phyloP scores from a whole-genome alignment of 2,888 invertebrate species.

The Euzophera pinguis region DNA sequence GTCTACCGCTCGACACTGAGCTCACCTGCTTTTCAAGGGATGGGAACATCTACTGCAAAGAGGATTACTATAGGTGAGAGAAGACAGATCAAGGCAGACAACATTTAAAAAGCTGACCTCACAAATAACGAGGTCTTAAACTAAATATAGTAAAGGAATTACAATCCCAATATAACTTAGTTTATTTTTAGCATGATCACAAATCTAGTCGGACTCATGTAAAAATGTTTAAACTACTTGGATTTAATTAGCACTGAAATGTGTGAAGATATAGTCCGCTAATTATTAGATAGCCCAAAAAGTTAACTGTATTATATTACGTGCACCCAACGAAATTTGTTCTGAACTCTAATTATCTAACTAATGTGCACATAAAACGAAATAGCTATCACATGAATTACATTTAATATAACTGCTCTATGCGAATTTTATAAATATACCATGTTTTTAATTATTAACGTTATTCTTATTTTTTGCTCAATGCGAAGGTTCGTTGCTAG shows the following conservation, averaged over 20 bases:
- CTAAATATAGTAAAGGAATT: too few relatives aligned
- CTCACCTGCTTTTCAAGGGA: slow-evolving; percentile 94
- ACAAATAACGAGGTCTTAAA: too few relatives aligned
- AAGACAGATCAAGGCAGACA: not conserved
- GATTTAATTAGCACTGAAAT: not conserved
- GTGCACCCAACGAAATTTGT: not conserved
- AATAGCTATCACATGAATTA: not conserved
- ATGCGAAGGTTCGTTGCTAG: not conserved
- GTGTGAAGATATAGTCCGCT: not conserved
- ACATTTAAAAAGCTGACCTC: too few relatives aligned
- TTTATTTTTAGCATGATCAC: too few relatives aligned
- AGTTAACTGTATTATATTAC: not conserved
- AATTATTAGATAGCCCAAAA: not conserved
- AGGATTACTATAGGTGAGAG: slow-evolving; percentile 92
- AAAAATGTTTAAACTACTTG: too few relatives aligned
- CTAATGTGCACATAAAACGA: not conserved
- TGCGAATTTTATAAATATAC: slow-evolving; percentile 2
- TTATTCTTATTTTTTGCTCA: not conserved
- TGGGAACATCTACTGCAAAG: slow-evolving; percentile 95
- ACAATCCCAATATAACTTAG: too few relatives aligned
- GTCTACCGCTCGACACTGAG: slow-evolving; percentile 90
- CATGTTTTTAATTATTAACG: not conserved
- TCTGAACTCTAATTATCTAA: slow-evolving; percentile 13
- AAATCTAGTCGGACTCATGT: too few relatives aligned
- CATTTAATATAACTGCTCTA: slow-evolving; percentile 10